Evolutionary conservation across 2,113 vertebrate genomes (phyloP), one percentile per base, ranked within the genome.

Genomic region (Amazona vittata): DNA sequence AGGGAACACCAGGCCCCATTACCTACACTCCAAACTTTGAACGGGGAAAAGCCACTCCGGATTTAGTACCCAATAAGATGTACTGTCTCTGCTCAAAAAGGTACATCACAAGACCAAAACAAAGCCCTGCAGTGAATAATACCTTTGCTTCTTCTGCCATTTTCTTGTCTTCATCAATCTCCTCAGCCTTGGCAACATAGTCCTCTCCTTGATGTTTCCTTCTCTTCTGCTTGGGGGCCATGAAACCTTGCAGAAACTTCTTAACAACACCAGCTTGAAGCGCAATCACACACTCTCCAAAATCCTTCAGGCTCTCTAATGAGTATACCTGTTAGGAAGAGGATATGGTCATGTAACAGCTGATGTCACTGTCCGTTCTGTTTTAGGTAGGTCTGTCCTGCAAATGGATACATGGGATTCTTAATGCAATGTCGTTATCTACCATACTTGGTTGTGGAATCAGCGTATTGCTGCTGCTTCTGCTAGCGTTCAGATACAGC

Each of bases 201-300:
- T 99, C 99, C 15, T 99, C 99, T 29, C 97, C 98, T 50, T 97
- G 98, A n/a, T 98, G 98, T 97, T 98, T 99, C 92, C 97, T 99
- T 96, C 98, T 99, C 98, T 99, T 99, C 96, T 99, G 99, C 89
- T 99, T 99, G 49, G 99, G 99, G 71, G 99, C 99, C 99, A 99
- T 99, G 97, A 99, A 99, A 63, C 99, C 99, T 97, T 99, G 99
- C 70, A 99, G 98, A 96, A 99, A 99, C 97, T 99, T 99, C 96
- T 99, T 99, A 96, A 99, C 99, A 28, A 99, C 98, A 52, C 99
- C 98, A 85, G 98, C 99, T 92, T 99, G 99, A 79, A 99, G 98
- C 7, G 98, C 98, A 95, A 99, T 99, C 96, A 99, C 98, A 85
- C 98, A 98, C 93, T 99, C 99, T 0, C 99, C 99, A 93, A 99